phyloP scores from a whole-genome alignment of 2,797 vertebrate species.

The Eulemur coronatus region DNA sequence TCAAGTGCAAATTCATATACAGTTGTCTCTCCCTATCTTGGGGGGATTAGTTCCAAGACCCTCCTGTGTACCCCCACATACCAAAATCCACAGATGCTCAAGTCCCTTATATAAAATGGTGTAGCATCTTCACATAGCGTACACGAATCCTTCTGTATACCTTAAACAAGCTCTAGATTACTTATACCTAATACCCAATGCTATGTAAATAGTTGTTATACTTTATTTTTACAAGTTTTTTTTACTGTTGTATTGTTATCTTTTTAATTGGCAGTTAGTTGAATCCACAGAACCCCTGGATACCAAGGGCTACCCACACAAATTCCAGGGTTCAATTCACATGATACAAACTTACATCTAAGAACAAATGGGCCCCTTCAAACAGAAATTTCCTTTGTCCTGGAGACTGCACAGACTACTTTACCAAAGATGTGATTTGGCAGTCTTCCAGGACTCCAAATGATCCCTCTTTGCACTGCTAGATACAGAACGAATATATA shows the following conservation, averaged over 20 bases:
- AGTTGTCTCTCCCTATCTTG: background rate
- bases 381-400: slow-evolving; percentile 26
- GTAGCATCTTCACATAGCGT: background rate
- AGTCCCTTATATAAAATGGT: background rate
- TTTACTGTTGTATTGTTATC: background rate
- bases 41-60: background rate
- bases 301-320: background rate
- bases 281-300: background rate
- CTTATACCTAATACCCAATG: background rate
- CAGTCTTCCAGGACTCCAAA: background rate
- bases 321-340: slow-evolving; percentile 7
- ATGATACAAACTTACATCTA: background rate
- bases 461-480: background rate
- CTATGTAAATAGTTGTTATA: background rate
- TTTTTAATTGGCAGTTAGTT: background rate
- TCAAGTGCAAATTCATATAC: background rate
- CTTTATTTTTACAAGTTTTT: background rate
- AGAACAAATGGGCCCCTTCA: background rate
- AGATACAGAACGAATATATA: background rate
- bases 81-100: background rate
- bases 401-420: background rate
- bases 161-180: background rate
- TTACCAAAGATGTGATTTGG: background rate
- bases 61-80: background rate
- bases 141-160: background rate